These are phyloP conservation scores for Prinia subflava DNA, from an alignment of 2,113 vertebrate species.

Conservation along the genomic window DNA sequence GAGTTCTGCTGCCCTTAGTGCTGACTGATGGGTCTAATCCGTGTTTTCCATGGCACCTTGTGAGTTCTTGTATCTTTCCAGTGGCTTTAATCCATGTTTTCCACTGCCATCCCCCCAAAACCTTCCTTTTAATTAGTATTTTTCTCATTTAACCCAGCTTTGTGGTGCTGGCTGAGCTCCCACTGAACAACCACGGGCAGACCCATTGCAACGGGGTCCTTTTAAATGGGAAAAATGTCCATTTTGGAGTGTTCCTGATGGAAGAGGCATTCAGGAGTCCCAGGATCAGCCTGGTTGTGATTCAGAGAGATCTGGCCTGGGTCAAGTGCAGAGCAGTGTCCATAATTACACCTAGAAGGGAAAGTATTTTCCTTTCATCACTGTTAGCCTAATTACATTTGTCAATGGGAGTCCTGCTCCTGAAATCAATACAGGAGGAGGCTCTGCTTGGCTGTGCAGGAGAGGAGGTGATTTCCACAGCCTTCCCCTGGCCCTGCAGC, in stretches of 20 bases:
- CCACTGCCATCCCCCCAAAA: too few relatives aligned
- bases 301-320: not conserved
- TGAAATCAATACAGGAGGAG: not conserved
- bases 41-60: not conserved
- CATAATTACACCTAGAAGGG: not conserved
- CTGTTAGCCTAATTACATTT: slow-evolving; percentile 14
- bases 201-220: fast-evolving
- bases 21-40: not conserved
- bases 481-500: not conserved
- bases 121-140: not conserved
- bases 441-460: not conserved
- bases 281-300: not conserved
- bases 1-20: not conserved
- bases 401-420: not conserved
- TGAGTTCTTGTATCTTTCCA: fast-evolving
- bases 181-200: fast-evolving
- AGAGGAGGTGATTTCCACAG: not conserved
- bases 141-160: not conserved
- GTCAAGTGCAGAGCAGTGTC: not conserved
- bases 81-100: not conserved
- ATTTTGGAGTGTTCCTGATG: not conserved
- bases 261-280: not conserved
- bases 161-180: fast-evolving
- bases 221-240: not conserved
- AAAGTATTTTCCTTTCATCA: not conserved